phyloP scores from a whole-genome alignment of 2,888 invertebrate species.

The Patella caerulea region DNA sequence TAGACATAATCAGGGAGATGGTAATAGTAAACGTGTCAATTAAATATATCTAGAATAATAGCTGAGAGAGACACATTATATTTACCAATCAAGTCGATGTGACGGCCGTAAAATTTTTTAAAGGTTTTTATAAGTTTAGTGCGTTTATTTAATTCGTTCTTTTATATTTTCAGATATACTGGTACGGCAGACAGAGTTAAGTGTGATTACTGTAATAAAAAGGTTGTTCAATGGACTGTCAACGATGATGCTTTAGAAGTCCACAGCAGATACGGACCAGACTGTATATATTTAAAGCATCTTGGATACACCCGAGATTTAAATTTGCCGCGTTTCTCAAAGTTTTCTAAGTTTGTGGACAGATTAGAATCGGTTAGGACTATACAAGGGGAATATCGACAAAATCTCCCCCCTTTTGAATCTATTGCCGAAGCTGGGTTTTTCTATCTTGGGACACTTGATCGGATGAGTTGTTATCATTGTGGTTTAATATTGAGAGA shows the following conservation, averaged over 20 bases:
- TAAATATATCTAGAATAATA: too few species aligned
- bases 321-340: not conserved
- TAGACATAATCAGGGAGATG: too few species aligned
- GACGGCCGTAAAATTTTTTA: too few species aligned
- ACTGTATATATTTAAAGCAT: not conserved
- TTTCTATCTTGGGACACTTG: slow-evolving; percentile 22
- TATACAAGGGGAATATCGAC: not conserved
- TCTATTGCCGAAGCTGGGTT: slow-evolving; percentile 13
- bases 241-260: not conserved
- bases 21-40: too few species aligned
- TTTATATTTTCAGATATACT: not conserved
- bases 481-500: slow-evolving; percentile 21
- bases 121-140: too few species aligned
- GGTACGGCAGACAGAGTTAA: not conserved
- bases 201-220: not conserved
- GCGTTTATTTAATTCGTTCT: too few species aligned
- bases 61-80: too few species aligned
- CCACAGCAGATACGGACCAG: not conserved
- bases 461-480: slow-evolving; percentile 21
- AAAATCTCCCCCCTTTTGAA: not conserved
- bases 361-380: not conserved
- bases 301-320: not conserved
- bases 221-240: not conserved
- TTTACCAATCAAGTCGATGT: too few species aligned
- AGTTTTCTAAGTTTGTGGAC: not conserved